These are phyloP conservation scores for Ancistrus triradiatus DNA, from an alignment of 2,113 vertebrate genomes.

Conservation along the genomic window DNA sequence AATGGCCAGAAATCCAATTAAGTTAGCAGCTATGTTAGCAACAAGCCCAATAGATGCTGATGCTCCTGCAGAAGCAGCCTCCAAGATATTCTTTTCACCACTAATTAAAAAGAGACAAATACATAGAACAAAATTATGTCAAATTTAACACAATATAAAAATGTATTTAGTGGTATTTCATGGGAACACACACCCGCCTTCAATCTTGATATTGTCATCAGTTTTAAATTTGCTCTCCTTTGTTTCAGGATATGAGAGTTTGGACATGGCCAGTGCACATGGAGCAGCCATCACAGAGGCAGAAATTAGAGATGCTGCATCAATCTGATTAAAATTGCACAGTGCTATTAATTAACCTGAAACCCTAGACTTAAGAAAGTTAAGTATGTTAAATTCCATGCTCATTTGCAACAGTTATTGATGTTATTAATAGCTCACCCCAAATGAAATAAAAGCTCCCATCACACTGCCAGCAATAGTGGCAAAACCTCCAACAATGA, in stretches of 20 bases:
- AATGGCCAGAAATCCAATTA: slow-evolving; percentile 87
- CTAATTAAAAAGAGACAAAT: slow-evolving; percentile 54
- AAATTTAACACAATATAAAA: neutral
- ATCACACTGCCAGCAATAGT: slow-evolving; percentile 93
- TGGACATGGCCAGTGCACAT: slow-evolving; percentile 86
- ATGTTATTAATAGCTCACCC: slow-evolving; percentile 66
- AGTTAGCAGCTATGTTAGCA: slow-evolving; percentile 84
- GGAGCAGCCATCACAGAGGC: slow-evolving; percentile 97
- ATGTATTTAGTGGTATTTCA: neutral
- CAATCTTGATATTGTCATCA: slow-evolving; percentile 63
- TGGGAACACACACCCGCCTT: slow-evolving; percentile 57
- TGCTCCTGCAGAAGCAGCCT: slow-evolving; percentile 85
- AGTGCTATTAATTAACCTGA: neutral
- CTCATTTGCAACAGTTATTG: too few relatives aligned
- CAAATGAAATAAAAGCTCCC: slow-evolving; percentile 91
- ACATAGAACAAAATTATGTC: neutral
- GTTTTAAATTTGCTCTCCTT: slow-evolving; percentile 77
- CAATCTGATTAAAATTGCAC: slow-evolving; percentile 74
- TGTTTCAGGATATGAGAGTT: slow-evolving; percentile 87
- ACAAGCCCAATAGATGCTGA: slow-evolving; percentile 76
- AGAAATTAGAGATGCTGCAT: slow-evolving; percentile 79
- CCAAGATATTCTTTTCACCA: slow-evolving; percentile 82
- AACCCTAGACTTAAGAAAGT: neutral
- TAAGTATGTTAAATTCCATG: too few relatives aligned
- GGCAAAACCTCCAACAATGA: slow-evolving; percentile 90